Evolutionary conservation across 2,113 vertebrate genomes (phyloP), one percentile per base, ranked within the genome.

Genomic region (Serilophus lunatus): DNA sequence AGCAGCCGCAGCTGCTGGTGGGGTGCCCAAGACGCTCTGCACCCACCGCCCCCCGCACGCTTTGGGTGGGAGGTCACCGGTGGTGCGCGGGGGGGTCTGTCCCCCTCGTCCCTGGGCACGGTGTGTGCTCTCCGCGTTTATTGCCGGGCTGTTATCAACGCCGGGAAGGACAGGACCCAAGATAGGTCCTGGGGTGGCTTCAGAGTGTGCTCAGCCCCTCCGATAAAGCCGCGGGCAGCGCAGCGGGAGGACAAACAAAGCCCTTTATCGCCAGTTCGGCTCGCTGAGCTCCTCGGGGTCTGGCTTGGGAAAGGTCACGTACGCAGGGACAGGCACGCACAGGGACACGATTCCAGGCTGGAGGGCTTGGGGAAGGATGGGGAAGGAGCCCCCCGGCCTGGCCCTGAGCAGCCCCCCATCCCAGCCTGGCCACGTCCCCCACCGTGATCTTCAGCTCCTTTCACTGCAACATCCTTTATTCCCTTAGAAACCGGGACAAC

Each of bases 391-490:
- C 7, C 22, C 13, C 71, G 20, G 35, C 18, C 53, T 18, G 45
- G 56, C 65, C 47, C 36, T 2, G 8, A 17, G 36, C 51, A 51
- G 10, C 79, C 12, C 8, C 28, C 12, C 3, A 2, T 6, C 45
- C 23, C 83, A 22, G 26, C 28, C 59, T 1, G 20, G 26, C 60
- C 1, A 1, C 25, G 44, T n/a, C 9, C 4, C 20, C 9, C n/a
- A n/a, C n/a, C 31, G 10, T 0, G 0, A 2, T 54, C 45, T 29
- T 3, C 10, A 54, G 0, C 3, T 0, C 1, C 1, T 25, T 18
- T 63, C 25, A 2, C 38, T 45, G 28, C 38, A 16, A 0, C 71
- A 24, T 17, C 57, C 38, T 18, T 36, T 2, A 1, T 12, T 40
- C 42, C 35, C 60, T 15, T 1, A 1, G 25, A 5, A 6, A 12